A percentile compares a stretch with the other conserved stretches of the same genome.
phyloP scores from a whole-genome alignment of 2,888 invertebrate genomes.

The Euphydryas editha region DNA sequence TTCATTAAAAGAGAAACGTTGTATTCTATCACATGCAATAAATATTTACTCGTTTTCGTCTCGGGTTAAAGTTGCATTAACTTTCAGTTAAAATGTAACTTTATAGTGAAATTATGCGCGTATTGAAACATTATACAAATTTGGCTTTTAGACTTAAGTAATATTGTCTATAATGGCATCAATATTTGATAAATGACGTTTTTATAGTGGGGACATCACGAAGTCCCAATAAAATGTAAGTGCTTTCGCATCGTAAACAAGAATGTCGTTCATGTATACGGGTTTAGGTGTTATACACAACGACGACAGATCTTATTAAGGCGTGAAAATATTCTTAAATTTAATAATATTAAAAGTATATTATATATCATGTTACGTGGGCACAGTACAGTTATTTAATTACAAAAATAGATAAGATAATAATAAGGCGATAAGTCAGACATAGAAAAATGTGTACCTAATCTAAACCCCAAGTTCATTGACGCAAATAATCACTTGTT shows the following conservation, averaged over 20 bases:
- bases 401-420: too few relatives aligned
- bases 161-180: constrained; percentile 40
- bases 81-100: constrained; percentile 15
- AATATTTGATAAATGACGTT: constrained; percentile 48
- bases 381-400: too few relatives aligned
- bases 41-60: constrained; percentile 4
- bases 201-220: constrained; percentile 60
- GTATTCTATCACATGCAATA: background rate
- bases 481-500: too few relatives aligned
- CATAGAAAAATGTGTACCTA: too few relatives aligned
- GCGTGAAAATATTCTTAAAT: background rate
- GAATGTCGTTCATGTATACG: constrained; percentile 54
- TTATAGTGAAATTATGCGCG: constrained; percentile 29
- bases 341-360: too few relatives aligned
- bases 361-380: too few relatives aligned
- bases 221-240: constrained; percentile 67
- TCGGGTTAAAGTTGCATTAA: background rate
- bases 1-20: background rate
- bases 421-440: too few relatives aligned
- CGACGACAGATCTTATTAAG: constrained; percentile 13
- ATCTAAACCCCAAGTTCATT: too few relatives aligned
- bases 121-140: constrained; percentile 32
- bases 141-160: constrained; percentile 34
- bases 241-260: constrained; percentile 63
- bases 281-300: constrained; percentile 28